A percentile compares a stretch with the other conserved stretches of the same genome.
Evolutionary conservation across 2,113 vertebrate species (phyloP).

Genomic region (pig (Sus scrofa)): T2T-Sscrofa CM000826.6:115302001-115302500

Average conservation of each 20-base stretch:
- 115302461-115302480: neutral
- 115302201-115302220: neutral
- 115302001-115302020: neutral
- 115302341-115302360: neutral
- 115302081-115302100: neutral
- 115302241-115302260: neutral
- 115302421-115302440: neutral
- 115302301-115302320: neutral
- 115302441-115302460: neutral
- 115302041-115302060: slow-evolving; percentile 10
- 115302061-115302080: neutral
- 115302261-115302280: neutral
- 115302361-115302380: neutral
- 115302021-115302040: neutral
- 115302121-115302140: neutral
- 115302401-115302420: neutral
- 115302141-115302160: neutral
- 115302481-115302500: neutral
- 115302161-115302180: neutral
- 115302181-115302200: neutral
- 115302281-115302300: neutral
- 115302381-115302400: neutral
- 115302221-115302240: neutral
- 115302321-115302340: neutral
- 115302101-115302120: neutral